Evolutionary conservation across 2,797 vertebrate species (phyloP).

Genomic region (Smutsia temminckii): DNA sequence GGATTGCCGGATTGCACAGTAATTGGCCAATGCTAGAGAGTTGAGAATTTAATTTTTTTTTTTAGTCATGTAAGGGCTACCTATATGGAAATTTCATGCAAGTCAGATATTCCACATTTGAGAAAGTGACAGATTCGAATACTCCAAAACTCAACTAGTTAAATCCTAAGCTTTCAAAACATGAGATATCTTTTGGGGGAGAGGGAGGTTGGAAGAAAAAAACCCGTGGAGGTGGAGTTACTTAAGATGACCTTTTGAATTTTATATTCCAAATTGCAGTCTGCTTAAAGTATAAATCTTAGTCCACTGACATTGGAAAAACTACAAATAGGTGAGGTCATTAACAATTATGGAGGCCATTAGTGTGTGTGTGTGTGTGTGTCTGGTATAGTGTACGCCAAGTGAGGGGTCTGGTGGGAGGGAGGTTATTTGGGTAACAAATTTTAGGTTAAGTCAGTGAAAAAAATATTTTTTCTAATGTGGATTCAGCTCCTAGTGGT

Average conservation of each 20-base stretch:
- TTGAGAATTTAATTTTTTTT: background rate
- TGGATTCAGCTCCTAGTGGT: background rate
- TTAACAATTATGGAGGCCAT: background rate
- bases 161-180: background rate
- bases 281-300: background rate
- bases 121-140: background rate
- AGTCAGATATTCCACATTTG: background rate
- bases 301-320: background rate
- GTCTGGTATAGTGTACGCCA: background rate
- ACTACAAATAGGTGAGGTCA: background rate
- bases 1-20: background rate
- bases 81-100: background rate
- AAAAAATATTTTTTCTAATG: background rate
- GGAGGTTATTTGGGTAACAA: background rate
- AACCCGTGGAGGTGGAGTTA: background rate
- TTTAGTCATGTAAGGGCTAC: background rate
- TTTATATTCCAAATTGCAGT: slow-evolving; percentile 16
- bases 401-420: background rate
- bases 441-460: background rate
- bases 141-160: background rate
- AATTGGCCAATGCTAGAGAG: background rate
- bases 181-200: rapidly evolving
- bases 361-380: background rate
- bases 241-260: background rate
- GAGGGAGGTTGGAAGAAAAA: background rate